These are phyloP conservation scores for Rhea americana DNA, from an alignment of 2,113 vertebrate genomes.

Conservation along the genomic window DNA sequence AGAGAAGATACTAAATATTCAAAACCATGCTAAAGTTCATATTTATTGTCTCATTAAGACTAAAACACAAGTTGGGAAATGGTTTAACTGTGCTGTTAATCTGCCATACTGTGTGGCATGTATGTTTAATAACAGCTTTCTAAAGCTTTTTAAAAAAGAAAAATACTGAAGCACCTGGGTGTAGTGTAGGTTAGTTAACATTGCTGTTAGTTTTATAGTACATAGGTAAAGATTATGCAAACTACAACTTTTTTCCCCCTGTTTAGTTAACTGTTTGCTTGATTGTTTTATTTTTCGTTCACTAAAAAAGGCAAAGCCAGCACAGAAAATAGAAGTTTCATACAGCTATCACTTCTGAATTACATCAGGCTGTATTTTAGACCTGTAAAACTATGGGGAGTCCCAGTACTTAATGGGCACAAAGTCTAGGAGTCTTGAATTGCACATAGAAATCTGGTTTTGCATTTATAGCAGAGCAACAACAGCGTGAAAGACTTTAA, in stretches of 20 bases:
- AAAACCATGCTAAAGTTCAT: not conserved
- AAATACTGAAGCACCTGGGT: not conserved
- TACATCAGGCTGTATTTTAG: not conserved
- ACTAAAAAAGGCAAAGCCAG: not conserved
- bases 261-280: not conserved
- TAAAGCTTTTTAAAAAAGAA: not conserved
- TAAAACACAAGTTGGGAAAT: not conserved
- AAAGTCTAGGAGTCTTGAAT: rapidly evolving
- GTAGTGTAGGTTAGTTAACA: not conserved
- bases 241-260: not conserved
- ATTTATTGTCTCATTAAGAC: not conserved
- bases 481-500: not conserved
- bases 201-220: not conserved
- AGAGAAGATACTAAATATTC: not conserved
- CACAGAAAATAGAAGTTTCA: not conserved
- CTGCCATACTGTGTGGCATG: rapidly evolving
- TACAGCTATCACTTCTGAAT: not conserved
- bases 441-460: not conserved
- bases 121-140: not conserved
- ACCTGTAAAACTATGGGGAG: rapidly evolving
- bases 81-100: not conserved
- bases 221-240: not conserved
- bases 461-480: not conserved
- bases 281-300: rapidly evolving
- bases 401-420: not conserved